Conservation (phyloP, 2,888 invertebrate genomes). For the Rhyacophila evoluta region DNA sequence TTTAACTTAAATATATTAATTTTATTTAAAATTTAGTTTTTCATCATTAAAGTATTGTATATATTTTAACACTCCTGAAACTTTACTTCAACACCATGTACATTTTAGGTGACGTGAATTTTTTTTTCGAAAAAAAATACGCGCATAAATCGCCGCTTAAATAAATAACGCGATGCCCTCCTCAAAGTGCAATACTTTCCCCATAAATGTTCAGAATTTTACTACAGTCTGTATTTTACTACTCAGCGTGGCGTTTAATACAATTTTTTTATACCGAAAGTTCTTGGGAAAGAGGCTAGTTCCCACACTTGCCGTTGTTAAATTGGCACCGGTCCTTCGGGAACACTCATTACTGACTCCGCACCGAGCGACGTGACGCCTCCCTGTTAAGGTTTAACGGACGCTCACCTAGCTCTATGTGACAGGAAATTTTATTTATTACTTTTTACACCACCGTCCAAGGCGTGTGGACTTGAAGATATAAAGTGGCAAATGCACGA, state of each 20-base stretch:
- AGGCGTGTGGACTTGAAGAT: constrained; percentile 1
- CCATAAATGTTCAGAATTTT: constrained; percentile 32
- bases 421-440: constrained; percentile 51
- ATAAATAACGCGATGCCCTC: constrained; percentile 29
- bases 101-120: not conserved
- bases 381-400: constrained; percentile 41
- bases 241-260: constrained; percentile 38
- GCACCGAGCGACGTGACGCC: constrained; percentile 47
- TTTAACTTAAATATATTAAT: no score
- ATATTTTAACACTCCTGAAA: no score
- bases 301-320: constrained; percentile 37
- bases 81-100: not conserved
- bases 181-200: constrained; percentile 18
- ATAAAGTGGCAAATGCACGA: constrained; percentile 12
- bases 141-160: constrained; percentile 41
- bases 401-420: constrained; percentile 38
- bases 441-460: constrained; percentile 31
- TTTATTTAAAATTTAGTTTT: no score
- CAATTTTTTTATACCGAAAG: constrained; percentile 44
- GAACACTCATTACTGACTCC: constrained; percentile 50
- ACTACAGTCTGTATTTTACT: constrained; percentile 37
- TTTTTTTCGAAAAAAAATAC: not conserved
- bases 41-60: no score
- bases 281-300: constrained; percentile 32
- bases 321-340: constrained; percentile 47